Evolutionary conservation across 2,888 invertebrate species (phyloP).

Genomic region (Sylvicola cinctus): DNA sequence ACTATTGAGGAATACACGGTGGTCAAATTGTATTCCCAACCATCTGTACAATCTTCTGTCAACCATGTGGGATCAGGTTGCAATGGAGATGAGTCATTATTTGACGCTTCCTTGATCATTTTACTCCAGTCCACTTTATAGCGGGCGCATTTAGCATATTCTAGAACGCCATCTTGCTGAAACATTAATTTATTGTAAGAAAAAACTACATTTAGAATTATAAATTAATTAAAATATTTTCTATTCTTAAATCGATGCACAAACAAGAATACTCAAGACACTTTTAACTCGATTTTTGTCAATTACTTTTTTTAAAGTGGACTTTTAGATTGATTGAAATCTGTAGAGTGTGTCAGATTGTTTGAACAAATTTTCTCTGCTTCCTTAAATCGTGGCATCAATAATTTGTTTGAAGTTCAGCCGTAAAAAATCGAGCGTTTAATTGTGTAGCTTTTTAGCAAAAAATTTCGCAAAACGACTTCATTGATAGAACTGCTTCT

Average conservation of each 20-base stretch:
- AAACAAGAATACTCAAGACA: no score
- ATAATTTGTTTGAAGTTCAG: no score
- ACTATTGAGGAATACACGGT: slow-evolving; percentile 57
- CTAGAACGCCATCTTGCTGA: slow-evolving; percentile 20
- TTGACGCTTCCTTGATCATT: slow-evolving; percentile 18
- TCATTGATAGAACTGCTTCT: no score
- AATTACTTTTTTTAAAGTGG: no score
- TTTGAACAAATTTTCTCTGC: no score
- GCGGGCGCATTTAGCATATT: slow-evolving; percentile 47
- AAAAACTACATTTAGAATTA: slow-evolving; percentile 1
- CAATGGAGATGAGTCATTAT: slow-evolving; percentile 13
- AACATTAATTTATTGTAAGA: slow-evolving; percentile 1
- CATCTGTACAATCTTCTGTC: slow-evolving; percentile 44
- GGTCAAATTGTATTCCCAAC: slow-evolving; percentile 59
- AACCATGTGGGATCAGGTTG: slow-evolving; percentile 37
- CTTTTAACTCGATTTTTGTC: no score
- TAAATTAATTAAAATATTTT: slow-evolving; percentile 2
- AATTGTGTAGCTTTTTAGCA: no score
- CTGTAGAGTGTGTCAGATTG: no score
- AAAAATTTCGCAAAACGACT: no score
- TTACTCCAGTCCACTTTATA: slow-evolving; percentile 54
- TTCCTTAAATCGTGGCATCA: no score
- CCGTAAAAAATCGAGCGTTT: no score
- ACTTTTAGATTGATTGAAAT: no score
- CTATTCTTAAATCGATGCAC: background rate